Percentiles rank a stretch among this genome's conserved stretches.
Conservation (phyloP, 2,113 vertebrate species). For the Athene cunicularia region DNA sequence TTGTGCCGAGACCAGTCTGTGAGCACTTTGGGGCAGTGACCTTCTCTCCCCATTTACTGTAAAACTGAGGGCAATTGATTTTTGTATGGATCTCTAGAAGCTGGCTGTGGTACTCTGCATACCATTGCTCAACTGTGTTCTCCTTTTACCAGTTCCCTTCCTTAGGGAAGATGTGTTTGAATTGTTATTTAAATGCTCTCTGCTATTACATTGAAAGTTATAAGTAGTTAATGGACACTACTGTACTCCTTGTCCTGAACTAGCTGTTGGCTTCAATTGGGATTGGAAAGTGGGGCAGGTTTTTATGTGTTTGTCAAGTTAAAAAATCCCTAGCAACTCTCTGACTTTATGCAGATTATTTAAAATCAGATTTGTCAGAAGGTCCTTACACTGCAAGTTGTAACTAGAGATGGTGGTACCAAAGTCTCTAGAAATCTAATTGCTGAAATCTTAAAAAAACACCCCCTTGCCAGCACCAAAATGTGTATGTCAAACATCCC, state of each 20-base stretch:
- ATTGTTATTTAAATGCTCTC: background rate
- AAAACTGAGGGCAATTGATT: background rate
- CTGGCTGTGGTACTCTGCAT: background rate
- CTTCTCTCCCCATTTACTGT: background rate
- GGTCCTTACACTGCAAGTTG: background rate
- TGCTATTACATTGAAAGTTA: background rate
- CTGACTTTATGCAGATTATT: background rate
- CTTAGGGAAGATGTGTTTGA: background rate
- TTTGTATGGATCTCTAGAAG: slow-evolving; percentile 13
- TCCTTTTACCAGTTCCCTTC: background rate
- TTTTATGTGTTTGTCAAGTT: background rate
- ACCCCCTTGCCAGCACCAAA: background rate
- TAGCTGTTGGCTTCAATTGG: background rate
- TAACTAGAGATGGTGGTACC: background rate
- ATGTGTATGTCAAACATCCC: background rate
- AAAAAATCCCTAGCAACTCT: background rate
- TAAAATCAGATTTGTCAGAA: background rate
- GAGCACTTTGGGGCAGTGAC: slow-evolving; percentile 25
- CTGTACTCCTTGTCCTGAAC: background rate
- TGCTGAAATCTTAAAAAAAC: background rate
- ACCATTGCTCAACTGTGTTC: background rate
- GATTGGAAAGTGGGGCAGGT: background rate
- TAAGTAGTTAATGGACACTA: background rate
- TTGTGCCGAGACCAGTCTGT: background rate
- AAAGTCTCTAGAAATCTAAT: background rate